Evolutionary conservation across 2,797 vertebrate genomes (phyloP).

Genomic region (Sebastes oblongus): DNA sequence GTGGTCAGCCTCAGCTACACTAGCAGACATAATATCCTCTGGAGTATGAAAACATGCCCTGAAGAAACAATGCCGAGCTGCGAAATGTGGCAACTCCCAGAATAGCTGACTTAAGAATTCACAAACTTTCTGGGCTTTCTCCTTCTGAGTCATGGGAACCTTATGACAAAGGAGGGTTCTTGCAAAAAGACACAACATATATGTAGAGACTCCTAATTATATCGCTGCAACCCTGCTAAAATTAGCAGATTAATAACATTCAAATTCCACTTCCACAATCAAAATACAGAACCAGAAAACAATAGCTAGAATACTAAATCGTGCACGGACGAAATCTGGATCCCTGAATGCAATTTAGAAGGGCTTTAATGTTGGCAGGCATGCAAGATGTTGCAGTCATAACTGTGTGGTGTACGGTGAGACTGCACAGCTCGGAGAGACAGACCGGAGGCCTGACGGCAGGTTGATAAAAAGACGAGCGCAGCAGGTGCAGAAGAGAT

Average conservation of each 20-base stretch:
- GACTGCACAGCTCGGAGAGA: constrained; percentile 8
- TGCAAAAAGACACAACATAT: background rate
- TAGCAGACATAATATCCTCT: constrained; percentile 47
- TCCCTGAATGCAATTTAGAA: background rate
- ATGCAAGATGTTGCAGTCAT: background rate
- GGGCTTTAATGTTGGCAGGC: background rate
- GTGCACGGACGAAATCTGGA: background rate
- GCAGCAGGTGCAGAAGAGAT: background rate
- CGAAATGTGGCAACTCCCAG: constrained; percentile 34
- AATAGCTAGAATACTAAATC: background rate
- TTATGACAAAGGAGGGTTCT: background rate
- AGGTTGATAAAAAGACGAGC: background rate
- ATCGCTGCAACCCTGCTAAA: background rate
- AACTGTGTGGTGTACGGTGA: background rate
- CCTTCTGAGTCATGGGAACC: background rate
- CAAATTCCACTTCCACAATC: background rate
- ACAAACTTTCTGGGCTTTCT: constrained; percentile 2
- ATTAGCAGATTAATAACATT: background rate
- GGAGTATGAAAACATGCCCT: constrained; percentile 38
- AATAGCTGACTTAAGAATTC: constrained; percentile 33
- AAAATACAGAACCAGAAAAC: background rate
- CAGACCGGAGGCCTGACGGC: background rate
- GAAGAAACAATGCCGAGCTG: constrained; percentile 38
- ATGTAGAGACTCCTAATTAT: background rate
- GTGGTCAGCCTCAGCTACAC: background rate